Conservation (phyloP, 1,140 invertebrate genomes). For the Metaphire vulgaris region DNA sequence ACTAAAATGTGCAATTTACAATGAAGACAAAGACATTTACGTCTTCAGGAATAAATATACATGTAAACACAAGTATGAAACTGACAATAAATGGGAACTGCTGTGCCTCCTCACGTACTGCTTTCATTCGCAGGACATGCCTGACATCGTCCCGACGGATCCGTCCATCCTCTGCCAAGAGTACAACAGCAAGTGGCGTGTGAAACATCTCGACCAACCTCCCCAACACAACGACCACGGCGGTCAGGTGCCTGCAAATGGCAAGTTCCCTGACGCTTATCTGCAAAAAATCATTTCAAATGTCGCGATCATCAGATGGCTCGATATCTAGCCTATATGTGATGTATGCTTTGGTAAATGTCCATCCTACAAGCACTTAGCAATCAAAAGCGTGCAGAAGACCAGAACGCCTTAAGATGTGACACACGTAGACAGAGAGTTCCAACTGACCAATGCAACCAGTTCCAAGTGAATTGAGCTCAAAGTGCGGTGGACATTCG, state of each 20-base stretch:
- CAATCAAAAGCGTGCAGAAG: no score
- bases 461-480: constrained; percentile 61
- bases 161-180: constrained; percentile 75
- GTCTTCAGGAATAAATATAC: no score
- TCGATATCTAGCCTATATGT: neutral
- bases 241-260: constrained; percentile 60
- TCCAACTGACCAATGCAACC: constrained; percentile 65
- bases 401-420: no score
- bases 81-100: no score
- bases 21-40: no score
- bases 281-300: constrained; percentile 52
- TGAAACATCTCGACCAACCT: constrained; percentile 61
- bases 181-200: constrained; percentile 80
- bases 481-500: constrained; percentile 64
- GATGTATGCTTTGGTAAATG: neutral
- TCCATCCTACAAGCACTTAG: neutral
- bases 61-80: no score
- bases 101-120: no score
- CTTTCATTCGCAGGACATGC: constrained; percentile 61
- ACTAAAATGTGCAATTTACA: no score
- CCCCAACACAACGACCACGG: constrained; percentile 54
- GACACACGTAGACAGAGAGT: no score
- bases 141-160: constrained; percentile 61
- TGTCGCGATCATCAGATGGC: no score
- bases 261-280: constrained; percentile 70